Evolutionary conservation across 2,113 vertebrate genomes (phyloP), one percentile per base, ranked within the genome.

Genomic region (Helogale parvula): DNA sequence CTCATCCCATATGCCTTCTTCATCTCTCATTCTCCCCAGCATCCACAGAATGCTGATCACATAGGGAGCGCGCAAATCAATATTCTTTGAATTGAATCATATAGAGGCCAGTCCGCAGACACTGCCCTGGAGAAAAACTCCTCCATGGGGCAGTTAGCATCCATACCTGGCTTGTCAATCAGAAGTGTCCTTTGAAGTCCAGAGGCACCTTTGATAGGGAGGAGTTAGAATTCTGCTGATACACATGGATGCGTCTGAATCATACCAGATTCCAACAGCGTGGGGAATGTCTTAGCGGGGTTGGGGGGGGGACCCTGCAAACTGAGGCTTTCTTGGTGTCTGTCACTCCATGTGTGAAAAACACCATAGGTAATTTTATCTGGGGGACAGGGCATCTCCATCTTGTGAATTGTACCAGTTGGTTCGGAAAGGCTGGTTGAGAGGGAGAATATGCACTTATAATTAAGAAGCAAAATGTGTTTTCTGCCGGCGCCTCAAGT

Each of bases 401-500:
- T 41, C 38, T 77, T 50, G 2, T 29, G n/a, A 17, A 7, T 15
- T 54, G 25, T 2, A 29, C 52, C 25, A 14, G 45, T 88, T 69
- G 31, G 25, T 76, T 88, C 66, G 38, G 65, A 92, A 88, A 98
- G 35, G 2, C 79, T 71, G 7, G 16, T 93, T 80, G 27, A 9
- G 77, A 93, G 38, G 52, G 66, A 94, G 63, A 96, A 54, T 96
- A 84, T 95, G 87, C 92, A 57, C 10, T 94, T 90, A 69, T 93
- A 97, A 98, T 97, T 88, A 97, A 97, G 76, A 96, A 96, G 91
- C 35, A 98, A 97, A 96, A 93, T 88, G 47, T 63, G 19, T 80
- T 90, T 96, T 85, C 60, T 57, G 33, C 3, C 65, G 7, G 25
- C 66, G 25, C 16, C 38, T 21, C 16, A 35, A 82, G 57, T 69